A percentile compares a stretch with the other conserved stretches of the same genome.
Conservation (phyloP, 2,113 vertebrate genomes). For the Zapornia atra region DNA sequence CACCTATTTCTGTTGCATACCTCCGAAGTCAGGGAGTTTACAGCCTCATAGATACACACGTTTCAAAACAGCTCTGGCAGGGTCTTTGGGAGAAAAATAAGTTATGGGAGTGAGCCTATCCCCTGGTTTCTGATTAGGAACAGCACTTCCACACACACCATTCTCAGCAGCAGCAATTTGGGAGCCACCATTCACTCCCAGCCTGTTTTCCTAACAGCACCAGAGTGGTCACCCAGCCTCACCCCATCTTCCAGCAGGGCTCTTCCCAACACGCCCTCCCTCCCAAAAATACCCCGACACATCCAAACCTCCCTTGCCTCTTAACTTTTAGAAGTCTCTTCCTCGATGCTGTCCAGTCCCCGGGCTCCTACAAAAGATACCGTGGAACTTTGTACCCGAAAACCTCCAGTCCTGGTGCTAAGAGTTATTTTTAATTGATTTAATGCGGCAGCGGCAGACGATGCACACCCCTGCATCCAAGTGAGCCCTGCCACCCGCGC, state of each 20-base stretch:
- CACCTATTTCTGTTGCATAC: background rate
- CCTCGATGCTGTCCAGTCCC: background rate
- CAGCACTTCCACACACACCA: fast-evolving
- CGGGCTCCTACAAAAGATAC: too few relatives aligned
- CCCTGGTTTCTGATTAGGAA: background rate
- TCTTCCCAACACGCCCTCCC: fast-evolving
- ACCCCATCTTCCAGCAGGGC: background rate
- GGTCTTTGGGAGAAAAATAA: background rate
- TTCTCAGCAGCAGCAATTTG: background rate
- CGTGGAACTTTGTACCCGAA: fast-evolving
- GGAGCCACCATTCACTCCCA: background rate
- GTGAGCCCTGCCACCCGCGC: background rate
- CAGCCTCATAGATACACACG: background rate
- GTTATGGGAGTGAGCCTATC: background rate
- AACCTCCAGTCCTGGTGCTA: background rate
- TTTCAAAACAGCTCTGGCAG: background rate
- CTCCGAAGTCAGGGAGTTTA: background rate
- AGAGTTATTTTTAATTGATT: background rate
- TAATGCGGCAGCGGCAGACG: fast-evolving
- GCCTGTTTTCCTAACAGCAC: fast-evolving
- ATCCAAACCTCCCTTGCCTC: too few relatives aligned
- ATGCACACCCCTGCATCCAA: background rate
- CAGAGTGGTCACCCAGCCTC: fast-evolving
- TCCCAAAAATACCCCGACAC: background rate
- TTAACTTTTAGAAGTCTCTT: background rate